Evolutionary conservation across 2,888 invertebrate genomes (phyloP).

Genomic region (Agrochola lychnidis): DNA sequence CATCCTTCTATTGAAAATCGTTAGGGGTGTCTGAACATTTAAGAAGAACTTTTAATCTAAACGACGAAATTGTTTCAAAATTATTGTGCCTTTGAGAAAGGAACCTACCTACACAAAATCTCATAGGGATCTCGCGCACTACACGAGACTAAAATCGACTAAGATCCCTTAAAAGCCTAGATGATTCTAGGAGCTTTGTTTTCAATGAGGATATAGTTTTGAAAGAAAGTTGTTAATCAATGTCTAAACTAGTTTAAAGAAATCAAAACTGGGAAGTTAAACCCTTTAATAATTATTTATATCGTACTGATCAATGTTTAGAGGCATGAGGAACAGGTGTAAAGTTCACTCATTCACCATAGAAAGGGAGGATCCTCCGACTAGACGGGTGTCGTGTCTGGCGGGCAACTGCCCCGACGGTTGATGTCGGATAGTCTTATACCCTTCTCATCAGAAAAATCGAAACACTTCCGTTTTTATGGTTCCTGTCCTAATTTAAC

Average conservation of each 20-base stretch:
- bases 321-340: too few relatives aligned
- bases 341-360: too few relatives aligned
- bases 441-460: too few relatives aligned
- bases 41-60: constrained; percentile 17
- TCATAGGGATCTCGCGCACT: too few relatives aligned
- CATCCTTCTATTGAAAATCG: constrained; percentile 79
- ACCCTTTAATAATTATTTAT: not conserved
- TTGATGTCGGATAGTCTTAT: too few relatives aligned
- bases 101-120: not conserved
- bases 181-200: not conserved
- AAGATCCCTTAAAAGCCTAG: too few relatives aligned
- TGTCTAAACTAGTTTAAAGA: not conserved
- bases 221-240: not conserved
- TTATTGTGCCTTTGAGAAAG: not conserved
- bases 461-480: too few relatives aligned
- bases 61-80: not conserved
- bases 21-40: constrained; percentile 72
- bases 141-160: too few relatives aligned
- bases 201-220: not conserved
- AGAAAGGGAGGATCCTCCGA: too few relatives aligned
- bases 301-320: not conserved
- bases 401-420: too few relatives aligned
- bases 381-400: too few relatives aligned
- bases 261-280: not conserved
- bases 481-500: too few relatives aligned